phyloP scores from a whole-genome alignment of 1,140 invertebrate species.

The Probaryconus sp. region DNA sequence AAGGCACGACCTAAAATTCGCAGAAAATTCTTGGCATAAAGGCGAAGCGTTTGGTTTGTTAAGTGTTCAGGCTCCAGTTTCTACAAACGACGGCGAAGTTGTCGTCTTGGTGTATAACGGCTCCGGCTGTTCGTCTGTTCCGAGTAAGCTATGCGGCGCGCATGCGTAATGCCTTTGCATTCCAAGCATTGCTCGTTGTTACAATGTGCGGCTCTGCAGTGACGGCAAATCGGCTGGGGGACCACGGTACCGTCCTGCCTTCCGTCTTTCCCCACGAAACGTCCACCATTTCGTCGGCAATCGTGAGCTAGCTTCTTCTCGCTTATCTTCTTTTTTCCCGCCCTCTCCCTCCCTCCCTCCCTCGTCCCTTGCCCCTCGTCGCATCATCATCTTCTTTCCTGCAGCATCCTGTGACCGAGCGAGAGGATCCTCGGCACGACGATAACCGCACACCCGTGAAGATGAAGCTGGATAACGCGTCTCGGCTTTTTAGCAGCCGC shows the following conservation, averaged over 20 bases:
- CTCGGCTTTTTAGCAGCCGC: slow-evolving; percentile 9
- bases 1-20: background rate
- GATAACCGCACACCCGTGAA: slow-evolving; percentile 40
- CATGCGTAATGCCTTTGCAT: slow-evolving; percentile 77
- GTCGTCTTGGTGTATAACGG: slow-evolving; percentile 58
- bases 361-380: slow-evolving; percentile 1
- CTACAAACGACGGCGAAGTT: slow-evolving; percentile 52
- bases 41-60: slow-evolving; percentile 25
- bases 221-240: slow-evolving; percentile 65
- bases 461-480: slow-evolving; percentile 46
- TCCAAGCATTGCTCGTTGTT: slow-evolving; percentile 71
- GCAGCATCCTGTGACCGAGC: slow-evolving; percentile 3
- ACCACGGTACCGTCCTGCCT: slow-evolving; percentile 48
- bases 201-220: slow-evolving; percentile 67
- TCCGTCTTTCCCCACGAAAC: slow-evolving; percentile 48
- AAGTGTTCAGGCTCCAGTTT: slow-evolving; percentile 47
- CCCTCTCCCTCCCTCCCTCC: slow-evolving; percentile 11
- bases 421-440: slow-evolving; percentile 27
- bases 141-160: slow-evolving; percentile 75
- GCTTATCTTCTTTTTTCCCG: slow-evolving; percentile 23
- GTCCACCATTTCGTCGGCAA: slow-evolving; percentile 45
- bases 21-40: background rate
- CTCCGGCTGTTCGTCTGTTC: slow-evolving; percentile 67
- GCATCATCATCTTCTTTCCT: slow-evolving; percentile 4
- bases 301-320: slow-evolving; percentile 41